phyloP scores from a whole-genome alignment of 2,888 invertebrate species.

The Clistopyga incitator region DNA sequence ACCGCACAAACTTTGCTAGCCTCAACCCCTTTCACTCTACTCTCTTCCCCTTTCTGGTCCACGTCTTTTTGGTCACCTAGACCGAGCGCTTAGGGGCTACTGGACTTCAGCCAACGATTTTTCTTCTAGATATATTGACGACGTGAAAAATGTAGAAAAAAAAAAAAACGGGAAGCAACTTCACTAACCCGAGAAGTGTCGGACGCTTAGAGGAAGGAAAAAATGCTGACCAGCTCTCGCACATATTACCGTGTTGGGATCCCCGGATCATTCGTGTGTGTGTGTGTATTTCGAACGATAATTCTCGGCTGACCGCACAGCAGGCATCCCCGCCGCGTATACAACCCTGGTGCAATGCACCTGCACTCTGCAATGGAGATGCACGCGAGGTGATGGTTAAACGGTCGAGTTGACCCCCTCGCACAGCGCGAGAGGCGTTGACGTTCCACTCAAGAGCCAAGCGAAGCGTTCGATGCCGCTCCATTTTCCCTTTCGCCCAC shows the following conservation, averaged over 20 bases:
- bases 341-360: background rate
- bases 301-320: slow-evolving; percentile 68
- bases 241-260: slow-evolving; percentile 32
- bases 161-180: background rate
- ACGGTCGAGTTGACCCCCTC: slow-evolving; percentile 64
- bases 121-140: slow-evolving; percentile 24
- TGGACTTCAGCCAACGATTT: slow-evolving; percentile 54
- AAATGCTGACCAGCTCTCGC: slow-evolving; percentile 51
- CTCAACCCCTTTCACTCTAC: background rate
- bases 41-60: background rate
- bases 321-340: slow-evolving; percentile 29
- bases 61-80: slow-evolving; percentile 31
- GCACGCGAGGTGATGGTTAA: slow-evolving; percentile 59
- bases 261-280: slow-evolving; percentile 54
- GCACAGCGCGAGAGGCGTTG: slow-evolving; percentile 54
- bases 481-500: slow-evolving; percentile 62
- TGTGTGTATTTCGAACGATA: slow-evolving; percentile 67
- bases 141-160: slow-evolving; percentile 12
- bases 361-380: slow-evolving; percentile 47
- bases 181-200: background rate
- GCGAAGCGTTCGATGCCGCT: slow-evolving; percentile 68
- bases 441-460: slow-evolving; percentile 64
- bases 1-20: background rate
- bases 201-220: slow-evolving; percentile 16
- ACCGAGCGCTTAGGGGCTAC: slow-evolving; percentile 27